Evolutionary conservation across 23 tunicate genomes (phyloP).

Genomic region (Ciona savignyi): DNA sequence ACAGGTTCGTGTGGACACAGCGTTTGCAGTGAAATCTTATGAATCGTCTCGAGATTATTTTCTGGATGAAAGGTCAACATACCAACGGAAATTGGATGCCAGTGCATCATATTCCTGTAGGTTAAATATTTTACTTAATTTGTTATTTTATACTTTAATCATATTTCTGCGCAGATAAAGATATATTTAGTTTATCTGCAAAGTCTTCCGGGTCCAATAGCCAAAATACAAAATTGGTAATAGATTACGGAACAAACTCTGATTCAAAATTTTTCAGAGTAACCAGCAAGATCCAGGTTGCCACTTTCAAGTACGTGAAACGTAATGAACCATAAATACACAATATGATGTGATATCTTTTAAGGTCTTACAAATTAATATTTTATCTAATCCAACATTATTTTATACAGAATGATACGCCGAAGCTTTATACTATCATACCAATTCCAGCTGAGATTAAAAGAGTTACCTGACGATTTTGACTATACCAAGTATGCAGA

Average conservation of each 20-base stretch:
- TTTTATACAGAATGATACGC: neutral
- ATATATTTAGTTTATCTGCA: neutral
- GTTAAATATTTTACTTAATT: neutral
- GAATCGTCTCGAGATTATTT: neutral
- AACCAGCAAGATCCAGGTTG: neutral
- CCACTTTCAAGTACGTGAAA: neutral
- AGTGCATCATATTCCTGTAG: neutral
- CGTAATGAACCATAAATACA: too few species aligned
- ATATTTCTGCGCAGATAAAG: neutral
- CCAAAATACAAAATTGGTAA: neutral
- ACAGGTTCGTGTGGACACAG: neutral
- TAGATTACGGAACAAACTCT: neutral
- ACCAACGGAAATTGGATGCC: neutral
- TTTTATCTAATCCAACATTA: too few species aligned
- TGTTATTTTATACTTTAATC: neutral
- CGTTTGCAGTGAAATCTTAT: neutral
- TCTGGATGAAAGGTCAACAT: neutral
- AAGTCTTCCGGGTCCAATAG: neutral
- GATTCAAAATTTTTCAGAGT: neutral
- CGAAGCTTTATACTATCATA: neutral
- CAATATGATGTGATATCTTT: too few species aligned
- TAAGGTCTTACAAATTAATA: too few species aligned
- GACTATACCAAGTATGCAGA: neutral
- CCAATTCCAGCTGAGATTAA: neutral
- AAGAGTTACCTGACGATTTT: neutral